These are phyloP conservation scores for Thrips palmi DNA, from an alignment of 1,140 invertebrate genomes.

Conservation along the genomic window DNA sequence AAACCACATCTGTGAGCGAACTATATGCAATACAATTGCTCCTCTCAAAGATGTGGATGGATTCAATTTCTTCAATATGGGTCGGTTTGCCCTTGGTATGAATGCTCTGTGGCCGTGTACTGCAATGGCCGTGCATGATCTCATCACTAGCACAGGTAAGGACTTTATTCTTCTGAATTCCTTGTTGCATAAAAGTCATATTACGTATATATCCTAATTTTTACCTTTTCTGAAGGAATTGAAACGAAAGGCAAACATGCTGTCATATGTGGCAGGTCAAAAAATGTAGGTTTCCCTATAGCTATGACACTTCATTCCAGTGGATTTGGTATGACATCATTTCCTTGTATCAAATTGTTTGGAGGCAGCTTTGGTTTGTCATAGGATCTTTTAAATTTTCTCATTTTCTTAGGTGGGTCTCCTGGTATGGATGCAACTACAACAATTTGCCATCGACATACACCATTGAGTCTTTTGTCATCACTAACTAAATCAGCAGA, in stretches of 20 bases:
- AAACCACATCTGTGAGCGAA: conserved; percentile 48
- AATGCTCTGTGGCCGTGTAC: conserved; percentile 70
- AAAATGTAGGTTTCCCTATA: conserved; percentile 77
- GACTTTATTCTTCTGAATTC: not conserved
- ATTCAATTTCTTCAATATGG: conserved; percentile 64
- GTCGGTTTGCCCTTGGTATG: conserved; percentile 53
- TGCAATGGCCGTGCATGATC: conserved; percentile 57
- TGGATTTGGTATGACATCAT: conserved; percentile 30
- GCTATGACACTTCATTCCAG: conserved; percentile 63
- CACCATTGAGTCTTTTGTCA: conserved; percentile 53
- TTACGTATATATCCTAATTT: not conserved
- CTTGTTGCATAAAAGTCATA: not conserved
- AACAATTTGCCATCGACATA: conserved; percentile 72
- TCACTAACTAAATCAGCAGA: conserved; percentile 53
- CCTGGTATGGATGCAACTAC: conserved; percentile 63
- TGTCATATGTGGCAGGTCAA: conserved; percentile 73
- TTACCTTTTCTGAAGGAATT: conserved; percentile 34
- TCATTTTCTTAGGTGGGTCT: conserved; percentile 27
- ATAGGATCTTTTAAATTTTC: not conserved
- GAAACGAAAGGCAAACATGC: conserved; percentile 68
- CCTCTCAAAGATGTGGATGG: conserved; percentile 83
- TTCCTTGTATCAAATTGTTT: not conserved
- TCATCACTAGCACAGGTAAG: conserved; percentile 35
- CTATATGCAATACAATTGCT: conserved; percentile 57
- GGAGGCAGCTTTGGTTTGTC: not conserved